A percentile compares a stretch with the other conserved stretches of the same genome.
Conservation (phyloP, 2,797 vertebrate genomes). For the Centroberyx gerrardi region DNA sequence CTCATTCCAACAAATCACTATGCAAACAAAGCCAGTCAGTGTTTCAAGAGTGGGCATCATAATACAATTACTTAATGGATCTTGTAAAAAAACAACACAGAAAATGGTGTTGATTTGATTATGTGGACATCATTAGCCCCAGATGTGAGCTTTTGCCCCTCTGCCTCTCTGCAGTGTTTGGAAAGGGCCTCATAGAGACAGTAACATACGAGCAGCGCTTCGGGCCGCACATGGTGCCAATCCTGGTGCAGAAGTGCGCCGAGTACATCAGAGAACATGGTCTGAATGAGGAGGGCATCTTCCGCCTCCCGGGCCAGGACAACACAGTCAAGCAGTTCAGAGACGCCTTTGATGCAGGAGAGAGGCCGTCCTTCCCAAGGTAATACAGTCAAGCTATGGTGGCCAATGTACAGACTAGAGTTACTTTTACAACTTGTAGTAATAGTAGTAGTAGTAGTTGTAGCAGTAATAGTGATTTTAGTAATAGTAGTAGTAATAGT, state of each 20-base stretch:
- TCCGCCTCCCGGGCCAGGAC: conserved; percentile 97
- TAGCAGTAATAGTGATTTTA: too few species aligned
- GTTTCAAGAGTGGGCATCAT: too few species aligned
- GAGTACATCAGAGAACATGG: conserved; percentile 93
- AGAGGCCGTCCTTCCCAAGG: conserved; percentile 94
- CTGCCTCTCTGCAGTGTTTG: conserved; percentile 86
- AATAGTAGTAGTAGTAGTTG: too few species aligned
- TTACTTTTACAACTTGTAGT: too few species aligned
- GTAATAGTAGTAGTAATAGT: too few species aligned
- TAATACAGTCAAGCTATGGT: conserved; percentile 49
- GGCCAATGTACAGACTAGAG: too few species aligned
- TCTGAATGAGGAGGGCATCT: conserved; percentile 94
- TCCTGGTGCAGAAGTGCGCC: conserved; percentile 93
- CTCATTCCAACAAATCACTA: too few species aligned
- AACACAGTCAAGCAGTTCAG: conserved; percentile 94
- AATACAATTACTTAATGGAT: too few species aligned
- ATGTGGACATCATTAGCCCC: neutral
- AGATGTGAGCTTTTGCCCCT: neutral
- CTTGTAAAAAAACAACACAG: too few species aligned
- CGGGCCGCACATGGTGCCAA: conserved; percentile 90
- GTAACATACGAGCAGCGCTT: conserved; percentile 91
- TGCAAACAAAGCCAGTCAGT: too few species aligned
- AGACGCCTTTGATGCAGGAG: conserved; percentile 94
- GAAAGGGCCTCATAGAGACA: conserved; percentile 90
- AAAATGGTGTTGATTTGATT: neutral